phyloP scores from a whole-genome alignment of 2,113 vertebrate species.

The Mohoua ochrocephala region DNA sequence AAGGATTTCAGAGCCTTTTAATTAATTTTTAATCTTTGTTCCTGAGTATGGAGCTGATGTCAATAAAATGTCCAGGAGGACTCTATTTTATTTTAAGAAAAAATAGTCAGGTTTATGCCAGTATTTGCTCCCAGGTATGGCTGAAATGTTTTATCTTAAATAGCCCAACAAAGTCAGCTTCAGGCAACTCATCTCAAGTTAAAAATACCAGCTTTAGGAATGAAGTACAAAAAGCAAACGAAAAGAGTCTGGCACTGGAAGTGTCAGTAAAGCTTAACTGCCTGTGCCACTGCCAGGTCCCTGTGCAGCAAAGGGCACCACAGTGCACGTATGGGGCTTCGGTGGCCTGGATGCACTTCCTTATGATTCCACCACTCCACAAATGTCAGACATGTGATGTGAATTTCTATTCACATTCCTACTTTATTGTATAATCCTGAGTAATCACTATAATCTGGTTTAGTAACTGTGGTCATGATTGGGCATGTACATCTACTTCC shows the following conservation, averaged over 20 bases:
- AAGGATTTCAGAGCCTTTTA: neutral
- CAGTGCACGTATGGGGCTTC: rapidly evolving
- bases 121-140: neutral
- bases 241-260: neutral
- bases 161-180: neutral
- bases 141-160: neutral
- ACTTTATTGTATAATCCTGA: neutral
- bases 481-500: neutral
- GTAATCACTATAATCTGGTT: neutral
- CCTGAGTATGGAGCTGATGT: neutral
- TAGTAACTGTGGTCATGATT: neutral
- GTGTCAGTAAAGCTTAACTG: neutral
- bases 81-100: neutral
- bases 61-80: neutral
- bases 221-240: neutral
- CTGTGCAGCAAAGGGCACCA: neutral
- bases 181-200: neutral
- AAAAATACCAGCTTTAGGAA: neutral
- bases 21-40: neutral
- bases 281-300: neutral
- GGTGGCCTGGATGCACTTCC: neutral
- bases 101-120: neutral
- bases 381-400: neutral
- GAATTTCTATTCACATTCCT: neutral
- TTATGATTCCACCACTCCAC: neutral